Base-by-base conservation (phyloP, 2,797 vertebrate species). In the Sebastes kiyomatsui region DNA sequence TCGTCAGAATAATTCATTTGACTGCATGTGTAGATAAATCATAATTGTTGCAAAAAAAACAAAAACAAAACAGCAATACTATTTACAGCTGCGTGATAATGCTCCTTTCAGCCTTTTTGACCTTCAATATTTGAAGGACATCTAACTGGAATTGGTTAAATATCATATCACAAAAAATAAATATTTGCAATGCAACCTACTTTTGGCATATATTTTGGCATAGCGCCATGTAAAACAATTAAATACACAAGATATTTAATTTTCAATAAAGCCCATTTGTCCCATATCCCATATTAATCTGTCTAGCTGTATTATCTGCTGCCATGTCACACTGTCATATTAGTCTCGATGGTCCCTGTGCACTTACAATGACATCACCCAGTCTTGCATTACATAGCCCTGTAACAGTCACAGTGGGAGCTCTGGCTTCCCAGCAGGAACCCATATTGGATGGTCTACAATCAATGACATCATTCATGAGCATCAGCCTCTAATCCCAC, bases 391-490 rank as follows among this genome's bases (percentile, higher is more conserved):
- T 94, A 94, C 90, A 88, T 54, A 42, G 68, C 67, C 61, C 67
- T 90, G 42, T 46, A 85, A 93, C 90, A 81, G 91, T 73, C 93
- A 61, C 89, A 79, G 84, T 77, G 90, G 91, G 93, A 90, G 78
- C 76, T 55, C 76, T 2, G 2, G 72, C 87, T 89, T 93, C 91
- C 91, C 88, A 88, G 85, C 88, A 93, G 89, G 86, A 58, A 76
- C 78, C 81, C 82, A 68, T 92, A 88, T 91, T 90, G 82, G 86
- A 90, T 87, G 75, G 75, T 71, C 80, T 71, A 49, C 81, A 82
- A 85, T 91, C 86, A 80, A 84, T 95, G 94, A 94, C 93, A 93
- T 95, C 92, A 94, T 94, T 72, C 77, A 42, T 42, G 13, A 80
- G 79, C 86, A 79, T 88, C 88, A 83, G 4, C 68, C 75, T 83